Percentiles rank a stretch among this genome's conserved stretches.
These are phyloP conservation scores for Cataglyphis cursor DNA, from an alignment of 2,888 invertebrate species.

Conservation along the genomic window DNA sequence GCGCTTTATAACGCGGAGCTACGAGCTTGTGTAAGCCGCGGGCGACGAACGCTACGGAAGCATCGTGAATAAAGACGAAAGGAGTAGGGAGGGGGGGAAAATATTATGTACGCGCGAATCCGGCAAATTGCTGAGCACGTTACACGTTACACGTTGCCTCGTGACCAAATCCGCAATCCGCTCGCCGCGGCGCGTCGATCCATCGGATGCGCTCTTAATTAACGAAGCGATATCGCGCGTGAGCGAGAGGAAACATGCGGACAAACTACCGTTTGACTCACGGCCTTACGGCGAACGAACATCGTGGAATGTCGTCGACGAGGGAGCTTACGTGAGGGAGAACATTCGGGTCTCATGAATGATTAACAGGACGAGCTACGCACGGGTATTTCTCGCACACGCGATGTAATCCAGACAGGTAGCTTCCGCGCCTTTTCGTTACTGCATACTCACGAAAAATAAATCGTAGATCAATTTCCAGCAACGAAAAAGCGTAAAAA, in stretches of 20 bases:
- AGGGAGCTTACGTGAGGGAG: constrained; percentile 7
- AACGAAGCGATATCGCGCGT: constrained; percentile 14
- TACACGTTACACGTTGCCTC: constrained; percentile 9
- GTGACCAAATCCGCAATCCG: constrained; percentile 32
- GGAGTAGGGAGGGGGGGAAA: constrained; percentile 24
- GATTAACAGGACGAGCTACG: constrained; percentile 7
- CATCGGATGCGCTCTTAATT: constrained; percentile 30
- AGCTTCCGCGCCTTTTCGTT: neutral
- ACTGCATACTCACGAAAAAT: constrained; percentile 5
- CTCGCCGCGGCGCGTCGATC: neutral
- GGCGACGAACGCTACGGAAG: constrained; percentile 53
- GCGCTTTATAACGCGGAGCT: constrained; percentile 71
- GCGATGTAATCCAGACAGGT: neutral
- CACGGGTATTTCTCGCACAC: neutral
- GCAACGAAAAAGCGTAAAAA: neutral
- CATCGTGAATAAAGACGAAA: constrained; percentile 45
- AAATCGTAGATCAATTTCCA: neutral
- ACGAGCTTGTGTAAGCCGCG: constrained; percentile 67
- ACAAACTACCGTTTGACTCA: constrained; percentile 19
- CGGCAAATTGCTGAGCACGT: constrained; percentile 63
- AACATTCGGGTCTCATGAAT: constrained; percentile 36
- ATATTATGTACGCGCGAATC: constrained; percentile 61
- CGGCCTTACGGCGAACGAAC: neutral
- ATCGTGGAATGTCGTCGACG: constrained; percentile 4
- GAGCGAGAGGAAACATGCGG: constrained; percentile 25